Evolutionary conservation across 2,113 vertebrate genomes (phyloP).

Genomic region (Rhinolophus sinicus): DNA sequence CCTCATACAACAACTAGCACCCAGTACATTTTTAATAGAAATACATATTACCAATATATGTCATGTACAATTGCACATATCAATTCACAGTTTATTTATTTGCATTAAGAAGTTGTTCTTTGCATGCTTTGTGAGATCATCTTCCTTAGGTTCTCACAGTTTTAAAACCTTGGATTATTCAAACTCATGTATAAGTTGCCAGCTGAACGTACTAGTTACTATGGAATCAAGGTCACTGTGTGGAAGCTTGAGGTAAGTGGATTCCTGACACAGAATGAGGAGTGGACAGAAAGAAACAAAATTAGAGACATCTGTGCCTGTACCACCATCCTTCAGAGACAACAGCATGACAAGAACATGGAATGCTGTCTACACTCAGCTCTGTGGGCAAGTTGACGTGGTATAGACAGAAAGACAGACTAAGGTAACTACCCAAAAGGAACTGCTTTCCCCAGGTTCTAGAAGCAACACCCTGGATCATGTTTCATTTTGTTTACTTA

Average conservation of each 20-base stretch:
- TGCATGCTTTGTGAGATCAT: slow-evolving; percentile 28
- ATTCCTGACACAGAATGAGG: slow-evolving; percentile 56
- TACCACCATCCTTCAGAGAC: background rate
- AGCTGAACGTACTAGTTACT: slow-evolving; percentile 62
- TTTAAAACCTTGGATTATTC: slow-evolving; percentile 65
- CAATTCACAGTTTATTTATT: slow-evolving; percentile 39
- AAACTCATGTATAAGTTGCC: slow-evolving; percentile 50
- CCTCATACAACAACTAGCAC: background rate
- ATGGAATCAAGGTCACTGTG: slow-evolving; percentile 73
- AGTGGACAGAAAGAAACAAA: slow-evolving; percentile 63
- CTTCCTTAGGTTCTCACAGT: slow-evolving; percentile 51
- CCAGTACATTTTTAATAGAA: slow-evolving; percentile 30
- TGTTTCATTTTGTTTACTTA: slow-evolving; percentile 74
- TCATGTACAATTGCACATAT: background rate
- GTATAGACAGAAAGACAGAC: slow-evolving; percentile 35
- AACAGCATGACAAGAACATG: background rate
- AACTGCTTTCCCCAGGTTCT: slow-evolving; percentile 33
- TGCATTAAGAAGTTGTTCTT: slow-evolving; percentile 36
- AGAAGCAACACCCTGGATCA: slow-evolving; percentile 63
- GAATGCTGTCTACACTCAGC: slow-evolving; percentile 5
- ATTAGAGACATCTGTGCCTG: slow-evolving; percentile 35
- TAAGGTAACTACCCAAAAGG: slow-evolving; percentile 54
- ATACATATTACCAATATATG: background rate
- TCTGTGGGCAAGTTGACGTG: background rate
- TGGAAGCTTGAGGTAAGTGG: slow-evolving; percentile 51